Evolutionary conservation across 2,113 vertebrate genomes (phyloP), one percentile per base, ranked within the genome.

Genomic region (Carassius carassius): DNA sequence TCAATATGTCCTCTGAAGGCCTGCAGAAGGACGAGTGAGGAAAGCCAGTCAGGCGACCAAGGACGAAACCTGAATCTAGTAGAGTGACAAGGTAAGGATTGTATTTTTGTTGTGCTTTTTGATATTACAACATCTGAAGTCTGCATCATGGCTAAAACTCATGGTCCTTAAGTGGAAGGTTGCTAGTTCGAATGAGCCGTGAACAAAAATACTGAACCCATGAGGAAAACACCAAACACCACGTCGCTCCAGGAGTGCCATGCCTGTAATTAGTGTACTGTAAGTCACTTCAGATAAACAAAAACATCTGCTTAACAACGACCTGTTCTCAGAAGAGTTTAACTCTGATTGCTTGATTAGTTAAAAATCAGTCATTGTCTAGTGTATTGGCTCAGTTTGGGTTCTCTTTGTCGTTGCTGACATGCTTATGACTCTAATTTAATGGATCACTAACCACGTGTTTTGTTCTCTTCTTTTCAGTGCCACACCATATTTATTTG

Each of bases 1-100:
- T 86, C 86, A 83, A 88, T 87, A 81, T 49, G 51, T 23, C 74
- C 63, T 79, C 14, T 77, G 83, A 89, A 70, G 78, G 80, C 67
- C 78, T 44, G 23, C 23, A 29, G 73, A 75, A 51, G 73, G 73
- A 75, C 47, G 47, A 51, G 44, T 5, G 23, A 51, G 23, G 37
- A 44, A 73, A 76, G 51, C 77, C 62, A 69, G 47, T 19, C 16
- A 58, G 60, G 73, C 32, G 10, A 73, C 23, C 7, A 16, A 82
- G 10, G 69, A 44, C 21, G 54, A 72, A 35, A 76, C 47, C 23
- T 29, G 13, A 51, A 8, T 75, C 44, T 13, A 49, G 73, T 25
- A 14, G 23, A n/a, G 4, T 73, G 49, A 4, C 13, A 51, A 32
- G 29, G 65, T 29, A 35, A 32, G 6, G 12, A 32, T 14, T 69